Conservation (phyloP, 1,140 invertebrate genomes). For the Phymorhynchus buccinoides region DNA sequence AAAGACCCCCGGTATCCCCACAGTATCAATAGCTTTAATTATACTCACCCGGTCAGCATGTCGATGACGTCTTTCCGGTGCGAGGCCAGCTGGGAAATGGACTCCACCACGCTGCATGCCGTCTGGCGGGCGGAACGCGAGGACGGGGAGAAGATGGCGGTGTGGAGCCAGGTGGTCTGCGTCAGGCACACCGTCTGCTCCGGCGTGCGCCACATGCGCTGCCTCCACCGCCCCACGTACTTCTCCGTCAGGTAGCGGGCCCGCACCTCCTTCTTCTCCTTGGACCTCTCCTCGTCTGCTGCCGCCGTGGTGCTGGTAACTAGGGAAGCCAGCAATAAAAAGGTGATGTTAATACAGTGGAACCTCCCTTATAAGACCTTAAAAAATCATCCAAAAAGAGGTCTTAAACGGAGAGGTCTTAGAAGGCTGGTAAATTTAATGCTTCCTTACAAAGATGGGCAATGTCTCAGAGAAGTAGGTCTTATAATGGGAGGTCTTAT, state of each 20-base stretch:
- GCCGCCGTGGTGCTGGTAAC: too few species aligned
- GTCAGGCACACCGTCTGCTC: slow-evolving; percentile 59
- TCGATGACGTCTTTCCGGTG: slow-evolving; percentile 80
- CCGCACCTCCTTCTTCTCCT: slow-evolving; percentile 74
- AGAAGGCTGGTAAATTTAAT: not conserved
- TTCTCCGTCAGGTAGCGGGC: slow-evolving; percentile 83
- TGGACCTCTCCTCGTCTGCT: slow-evolving; percentile 57
- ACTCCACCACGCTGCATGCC: slow-evolving; percentile 90
- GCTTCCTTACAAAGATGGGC: too few species aligned
- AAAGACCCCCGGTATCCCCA: too few species aligned
- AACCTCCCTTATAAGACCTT: too few species aligned
- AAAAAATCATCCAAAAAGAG: too few species aligned
- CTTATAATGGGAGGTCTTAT: too few species aligned
- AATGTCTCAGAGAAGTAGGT: too few species aligned
- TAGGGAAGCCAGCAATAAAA: not conserved
- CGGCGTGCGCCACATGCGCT: slow-evolving; percentile 70
- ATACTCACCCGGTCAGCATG: slow-evolving; percentile 82
- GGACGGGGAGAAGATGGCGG: slow-evolving; percentile 91
- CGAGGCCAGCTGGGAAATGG: slow-evolving; percentile 78
- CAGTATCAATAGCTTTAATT: too few species aligned
- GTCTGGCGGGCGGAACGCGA: slow-evolving; percentile 90
- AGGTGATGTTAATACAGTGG: too few species aligned
- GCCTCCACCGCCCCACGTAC: slow-evolving; percentile 79
- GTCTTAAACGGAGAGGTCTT: too few species aligned
- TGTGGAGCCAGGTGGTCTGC: slow-evolving; percentile 83